phyloP scores from a whole-genome alignment of 1,140 invertebrate genomes.

The Zelostemma sp. region DNA sequence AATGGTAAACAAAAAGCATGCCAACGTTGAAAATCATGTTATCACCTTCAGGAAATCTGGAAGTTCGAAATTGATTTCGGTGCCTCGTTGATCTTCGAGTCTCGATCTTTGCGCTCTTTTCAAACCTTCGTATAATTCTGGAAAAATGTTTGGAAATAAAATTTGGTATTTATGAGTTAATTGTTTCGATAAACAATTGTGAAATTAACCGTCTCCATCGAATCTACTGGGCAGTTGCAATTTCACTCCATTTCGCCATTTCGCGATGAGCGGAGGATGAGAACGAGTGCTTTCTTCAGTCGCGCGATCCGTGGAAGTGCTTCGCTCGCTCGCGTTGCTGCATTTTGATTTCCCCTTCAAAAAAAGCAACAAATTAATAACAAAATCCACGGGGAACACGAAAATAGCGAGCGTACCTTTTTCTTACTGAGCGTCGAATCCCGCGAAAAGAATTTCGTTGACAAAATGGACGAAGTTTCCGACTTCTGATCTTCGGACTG shows the following conservation, averaged over 20 bases:
- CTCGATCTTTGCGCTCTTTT: constrained; percentile 81
- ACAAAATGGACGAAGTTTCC: constrained; percentile 78
- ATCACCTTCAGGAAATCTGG: constrained; percentile 82
- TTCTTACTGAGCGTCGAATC: constrained; percentile 73
- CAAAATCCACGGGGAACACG: not conserved
- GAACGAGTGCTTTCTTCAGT: constrained; percentile 59
- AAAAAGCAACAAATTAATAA: constrained; percentile 18
- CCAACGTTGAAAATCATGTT: constrained; percentile 4
- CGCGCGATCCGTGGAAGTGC: constrained; percentile 55
- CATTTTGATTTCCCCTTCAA: constrained; percentile 57
- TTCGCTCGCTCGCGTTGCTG: constrained; percentile 59
- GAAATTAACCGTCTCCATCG: constrained; percentile 75
- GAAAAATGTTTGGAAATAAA: constrained; percentile 24
- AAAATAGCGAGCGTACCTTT: constrained; percentile 51
- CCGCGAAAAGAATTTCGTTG: constrained; percentile 77
- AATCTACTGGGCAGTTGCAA: constrained; percentile 75
- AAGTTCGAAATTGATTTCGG: constrained; percentile 84
- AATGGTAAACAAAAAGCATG: not conserved
- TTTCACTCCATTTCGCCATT: constrained; percentile 78
- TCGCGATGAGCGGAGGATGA: constrained; percentile 76
- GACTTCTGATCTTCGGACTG: constrained; percentile 82
- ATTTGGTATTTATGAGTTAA: no score
- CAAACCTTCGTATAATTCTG: constrained; percentile 81
- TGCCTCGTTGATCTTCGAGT: constrained; percentile 85
- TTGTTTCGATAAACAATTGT: no score